A percentile compares a stretch with the other conserved stretches of the same genome.
These are phyloP conservation scores for Drosophila affinis DNA, from an alignment of 2,888 invertebrate species.

Conservation along the genomic window DNA sequence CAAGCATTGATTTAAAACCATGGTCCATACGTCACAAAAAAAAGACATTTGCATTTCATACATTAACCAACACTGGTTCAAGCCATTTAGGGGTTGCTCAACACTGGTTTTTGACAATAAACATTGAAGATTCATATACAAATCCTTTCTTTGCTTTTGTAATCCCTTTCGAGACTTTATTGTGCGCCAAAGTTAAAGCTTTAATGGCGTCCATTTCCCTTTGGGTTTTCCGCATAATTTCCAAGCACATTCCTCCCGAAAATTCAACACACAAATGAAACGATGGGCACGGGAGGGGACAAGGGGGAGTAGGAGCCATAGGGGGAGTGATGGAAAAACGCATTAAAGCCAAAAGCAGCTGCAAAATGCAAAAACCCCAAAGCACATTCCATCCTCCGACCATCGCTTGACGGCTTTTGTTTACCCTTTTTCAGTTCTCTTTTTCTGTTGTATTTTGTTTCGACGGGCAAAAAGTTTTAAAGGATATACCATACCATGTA, in stretches of 20 bases:
- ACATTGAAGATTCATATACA: no score
- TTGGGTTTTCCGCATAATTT: background rate
- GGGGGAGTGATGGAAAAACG: conserved; percentile 8
- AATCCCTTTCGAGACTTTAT: no score
- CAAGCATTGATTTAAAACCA: no score
- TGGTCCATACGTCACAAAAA: no score
- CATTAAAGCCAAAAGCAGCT: conserved; percentile 48
- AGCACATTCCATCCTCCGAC: background rate
- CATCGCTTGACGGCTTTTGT: conserved; percentile 21
- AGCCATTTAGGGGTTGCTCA: background rate
- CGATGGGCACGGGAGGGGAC: background rate
- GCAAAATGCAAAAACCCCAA: conserved; percentile 25
- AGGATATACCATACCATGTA: background rate
- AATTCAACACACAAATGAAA: background rate
- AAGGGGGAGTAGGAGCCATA: background rate
- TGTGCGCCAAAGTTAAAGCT: background rate
- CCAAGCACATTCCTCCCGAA: background rate
- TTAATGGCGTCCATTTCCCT: background rate
- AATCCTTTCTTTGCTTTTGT: background rate
- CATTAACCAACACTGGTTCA: background rate
- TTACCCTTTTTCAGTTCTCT: conserved; percentile 15
- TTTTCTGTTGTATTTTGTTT: background rate
- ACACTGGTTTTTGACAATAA: background rate
- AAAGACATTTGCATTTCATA: no score
- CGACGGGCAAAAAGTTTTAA: conserved; percentile 41